Base-by-base conservation (phyloP, 2,113 vertebrate species). In the Chaetops frenatus region DNA sequence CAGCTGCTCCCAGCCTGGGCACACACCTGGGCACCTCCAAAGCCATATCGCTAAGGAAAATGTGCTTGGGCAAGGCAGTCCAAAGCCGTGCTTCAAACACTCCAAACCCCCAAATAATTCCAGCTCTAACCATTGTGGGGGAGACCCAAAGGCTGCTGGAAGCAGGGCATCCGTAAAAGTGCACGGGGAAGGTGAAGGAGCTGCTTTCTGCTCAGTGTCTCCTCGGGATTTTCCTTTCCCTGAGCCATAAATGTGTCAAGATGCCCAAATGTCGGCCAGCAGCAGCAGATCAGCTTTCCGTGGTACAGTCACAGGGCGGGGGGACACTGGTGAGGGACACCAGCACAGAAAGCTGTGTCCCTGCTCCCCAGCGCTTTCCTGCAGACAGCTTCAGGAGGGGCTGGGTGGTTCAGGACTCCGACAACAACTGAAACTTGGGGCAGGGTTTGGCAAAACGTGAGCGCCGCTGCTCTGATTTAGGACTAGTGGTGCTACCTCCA, bases 201-300 rank as follows among this genome's bases (percentile, higher is more conserved):
- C 64, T 23, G 67, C 38, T 74, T 62, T 84, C 83, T 86, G 79
- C 72, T 83, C 71, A 11, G 23, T 1, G 31, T 53, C 28, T 86
- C 35, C 80, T 61, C 11, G 79, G 80, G 67, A 81, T 92, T 95
- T 92, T 81, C 51, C 64, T 90, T 93, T 83, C 56, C 65, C 47
- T 60, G 56, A 40, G 82, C 64, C 72, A 44, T 86, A 62, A 90
- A 90, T 31, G 24, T 25, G 51, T 92, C 71, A 16, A 62, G 91
- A 66, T 90, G 82, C 91, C 91, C 88, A 44, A 42, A 86, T 86
- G 81, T 64, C 16, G 0, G 81, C 57, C 80, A 15, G 60, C 35
- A 44, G 82, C 35, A 9, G 67, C 7, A 1, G 25, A 25, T 51
- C 44, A 11, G n/a, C 40, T 91, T 62, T 79, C 81, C 62, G 42